Evolutionary conservation across 2,888 invertebrate species (phyloP), one percentile per base, ranked within the genome.

Genomic region (Halictus ligatus): DNA sequence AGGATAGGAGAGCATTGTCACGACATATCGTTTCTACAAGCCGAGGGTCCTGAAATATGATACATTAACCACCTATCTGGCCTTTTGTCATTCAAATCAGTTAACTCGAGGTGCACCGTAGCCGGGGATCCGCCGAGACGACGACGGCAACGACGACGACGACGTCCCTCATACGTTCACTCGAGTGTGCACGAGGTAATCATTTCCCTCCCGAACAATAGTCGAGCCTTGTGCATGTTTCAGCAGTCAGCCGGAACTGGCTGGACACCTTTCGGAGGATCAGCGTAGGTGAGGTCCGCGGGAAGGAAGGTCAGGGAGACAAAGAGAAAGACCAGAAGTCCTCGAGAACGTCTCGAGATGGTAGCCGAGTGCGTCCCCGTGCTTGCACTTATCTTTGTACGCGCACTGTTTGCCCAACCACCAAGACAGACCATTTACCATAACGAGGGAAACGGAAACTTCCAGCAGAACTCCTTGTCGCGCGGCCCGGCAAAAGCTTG

Each of bases 391-490:
- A 90, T 93, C 94, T 92, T 93, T 94, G 92, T 92, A 58, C 58
- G 88, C 87, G 90, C 71, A 93, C 92, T 94, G 93, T 94, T 94
- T 94, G 92, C 92, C 88, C 91, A 91, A 91, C 92, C 92, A 92
- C 93, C 91, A 93, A 93, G 92, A 92, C 92, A 91, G 92, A 92
- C 93, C 94, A 94, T 94, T 94, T 94, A 93, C 92, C 93, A 93
- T 94, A 94, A 94, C 94, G 94, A 94, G 94, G 91, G 89, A 91
- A 93, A 92, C 90, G 91, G 85, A 92, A 92, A 91, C 90, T 92
- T 88, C 89, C 88, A 88, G 88, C 88, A 88, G 89, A 88, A 90
- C 88, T 88, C 85, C 88, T 90, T 81, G 84, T 78, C 85, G 76
- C 74, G 21, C 40, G 43, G 43, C 89, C 76, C 81, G 85, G 84